These are phyloP conservation scores for Tillus elongatus DNA, from an alignment of 2,888 invertebrate species.

Conservation along the genomic window DNA sequence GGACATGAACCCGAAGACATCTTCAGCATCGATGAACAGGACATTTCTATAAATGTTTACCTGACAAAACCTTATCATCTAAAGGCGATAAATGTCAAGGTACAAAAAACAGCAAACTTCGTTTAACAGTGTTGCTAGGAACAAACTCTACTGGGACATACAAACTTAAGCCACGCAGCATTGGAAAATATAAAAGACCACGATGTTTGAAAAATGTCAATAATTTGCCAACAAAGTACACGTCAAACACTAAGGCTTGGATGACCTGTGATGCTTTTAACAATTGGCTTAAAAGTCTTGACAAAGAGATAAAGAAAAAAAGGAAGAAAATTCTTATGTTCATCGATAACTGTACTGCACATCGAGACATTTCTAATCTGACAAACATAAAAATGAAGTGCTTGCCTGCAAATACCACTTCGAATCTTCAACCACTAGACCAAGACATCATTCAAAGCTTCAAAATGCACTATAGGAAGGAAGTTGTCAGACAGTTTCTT, in stretches of 20 bases:
- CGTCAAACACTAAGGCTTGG: conserved; percentile 7
- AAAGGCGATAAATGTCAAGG: conserved; percentile 5
- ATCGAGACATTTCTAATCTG: conserved; percentile 5
- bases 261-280: conserved; percentile 8
- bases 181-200: too few relatives aligned
- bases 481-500: too few relatives aligned
- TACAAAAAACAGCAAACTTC: conserved; percentile 6
- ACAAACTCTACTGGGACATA: conserved; percentile 5
- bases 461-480: conserved; percentile 7
- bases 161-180: conserved; percentile 6
- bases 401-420: too few relatives aligned
- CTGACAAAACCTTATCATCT: conserved; percentile 3
- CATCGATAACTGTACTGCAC: too few relatives aligned
- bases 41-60: too few relatives aligned
- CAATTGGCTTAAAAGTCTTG: too few relatives aligned
- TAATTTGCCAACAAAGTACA: conserved; percentile 6
- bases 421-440: conserved; percentile 8
- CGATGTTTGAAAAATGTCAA: too few relatives aligned
- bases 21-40: not conserved
- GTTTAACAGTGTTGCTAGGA: too few relatives aligned
- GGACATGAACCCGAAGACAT: too few relatives aligned
- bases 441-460: conserved; percentile 8
- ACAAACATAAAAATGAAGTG: conserved; percentile 5
- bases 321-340: conserved; percentile 7
- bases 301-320: too few relatives aligned